phyloP scores from a whole-genome alignment of 37 sponge, comb jelly and placozoan species.

The Bolinopsis microptera region DNA sequence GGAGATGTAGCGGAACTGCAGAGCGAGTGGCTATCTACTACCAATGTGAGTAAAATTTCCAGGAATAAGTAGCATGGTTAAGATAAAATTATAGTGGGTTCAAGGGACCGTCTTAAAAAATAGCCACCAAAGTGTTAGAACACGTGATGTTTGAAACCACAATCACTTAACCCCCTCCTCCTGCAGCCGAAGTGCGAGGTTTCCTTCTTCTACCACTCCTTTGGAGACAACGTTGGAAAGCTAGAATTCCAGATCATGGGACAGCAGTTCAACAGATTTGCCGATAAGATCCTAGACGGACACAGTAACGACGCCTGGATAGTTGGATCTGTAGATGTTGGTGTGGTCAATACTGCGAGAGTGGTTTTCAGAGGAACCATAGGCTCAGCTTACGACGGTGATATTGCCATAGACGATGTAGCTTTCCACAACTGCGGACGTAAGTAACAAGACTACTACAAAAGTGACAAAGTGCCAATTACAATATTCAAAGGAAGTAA shows the following conservation, averaged over 20 bases:
- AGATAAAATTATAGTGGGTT: too few species aligned
- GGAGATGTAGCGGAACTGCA: conserved; percentile 64
- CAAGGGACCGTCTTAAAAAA: too few species aligned
- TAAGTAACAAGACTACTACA: too few species aligned
- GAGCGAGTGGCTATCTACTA: conserved; percentile 61
- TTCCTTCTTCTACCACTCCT: conserved; percentile 64
- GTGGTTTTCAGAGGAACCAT: conserved; percentile 59
- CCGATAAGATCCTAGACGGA: conserved; percentile 47
- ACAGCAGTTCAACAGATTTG: conserved; percentile 11
- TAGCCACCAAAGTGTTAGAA: too few species aligned
- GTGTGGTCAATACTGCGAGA: neutral
- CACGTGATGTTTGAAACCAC: too few species aligned
- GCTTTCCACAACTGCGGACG: conserved; percentile 65
- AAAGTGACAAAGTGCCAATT: too few species aligned
- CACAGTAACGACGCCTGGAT: conserved; percentile 53
- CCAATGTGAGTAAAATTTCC: conserved; percentile 8
- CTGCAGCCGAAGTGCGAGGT: conserved; percentile 24
- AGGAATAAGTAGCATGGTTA: neutral
- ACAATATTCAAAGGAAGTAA: too few species aligned
- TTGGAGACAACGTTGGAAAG: conserved; percentile 50
- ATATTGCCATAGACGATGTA: conserved; percentile 67
- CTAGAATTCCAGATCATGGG: conserved; percentile 54
- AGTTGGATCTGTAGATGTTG: conserved; percentile 44
- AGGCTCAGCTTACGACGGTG: conserved; percentile 41
- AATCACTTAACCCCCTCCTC: neutral